Conservation (phyloP, 2,113 vertebrate genomes). For the Emydura subglobosa region DNA sequence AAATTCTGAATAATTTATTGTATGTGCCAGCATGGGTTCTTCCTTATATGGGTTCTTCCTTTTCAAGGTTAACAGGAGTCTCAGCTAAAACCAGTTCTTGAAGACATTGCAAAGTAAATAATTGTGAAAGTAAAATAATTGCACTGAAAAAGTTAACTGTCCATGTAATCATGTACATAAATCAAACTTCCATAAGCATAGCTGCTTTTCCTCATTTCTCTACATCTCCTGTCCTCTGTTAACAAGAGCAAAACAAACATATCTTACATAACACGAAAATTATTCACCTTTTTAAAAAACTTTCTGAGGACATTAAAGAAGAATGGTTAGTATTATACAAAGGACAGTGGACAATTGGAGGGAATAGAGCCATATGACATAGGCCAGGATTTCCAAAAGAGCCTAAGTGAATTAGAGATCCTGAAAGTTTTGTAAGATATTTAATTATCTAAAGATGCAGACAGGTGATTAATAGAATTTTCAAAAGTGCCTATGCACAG, state of each 20-base stretch:
- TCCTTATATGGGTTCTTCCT: background rate
- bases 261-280: background rate
- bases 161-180: background rate
- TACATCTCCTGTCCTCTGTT: background rate
- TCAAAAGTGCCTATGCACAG: background rate
- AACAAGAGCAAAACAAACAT: background rate
- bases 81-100: background rate
- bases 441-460: background rate
- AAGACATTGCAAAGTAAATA: background rate
- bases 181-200: background rate
- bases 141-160: background rate
- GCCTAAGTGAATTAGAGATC: background rate
- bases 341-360: background rate
- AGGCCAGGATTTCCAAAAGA: too few relatives aligned
- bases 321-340: background rate
- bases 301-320: background rate
- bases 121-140: background rate
- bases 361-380: background rate
- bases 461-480: background rate
- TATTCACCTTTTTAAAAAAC: background rate
- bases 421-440: background rate
- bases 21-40: accelerated
- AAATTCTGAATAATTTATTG: background rate
- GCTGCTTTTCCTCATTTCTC: background rate
- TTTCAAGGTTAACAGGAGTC: background rate